phyloP scores from a whole-genome alignment of 2,113 vertebrate species.

The Nestor notabilis region DNA sequence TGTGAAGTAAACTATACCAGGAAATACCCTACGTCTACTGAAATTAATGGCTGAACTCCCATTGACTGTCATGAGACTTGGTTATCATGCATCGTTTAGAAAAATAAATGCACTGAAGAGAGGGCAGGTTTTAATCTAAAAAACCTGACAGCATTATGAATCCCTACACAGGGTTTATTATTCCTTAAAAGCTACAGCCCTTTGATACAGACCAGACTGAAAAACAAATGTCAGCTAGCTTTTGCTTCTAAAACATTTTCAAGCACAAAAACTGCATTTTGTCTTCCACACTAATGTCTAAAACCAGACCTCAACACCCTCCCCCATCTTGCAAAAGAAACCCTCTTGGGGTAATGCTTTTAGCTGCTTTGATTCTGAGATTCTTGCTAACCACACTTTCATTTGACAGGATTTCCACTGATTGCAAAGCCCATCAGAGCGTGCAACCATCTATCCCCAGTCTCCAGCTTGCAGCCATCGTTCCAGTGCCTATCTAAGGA shows the following conservation, averaged over 20 bases:
- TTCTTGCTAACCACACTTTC: not conserved
- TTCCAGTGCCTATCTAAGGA: not conserved
- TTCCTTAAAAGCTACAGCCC: not conserved
- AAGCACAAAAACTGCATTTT: conserved; percentile 13
- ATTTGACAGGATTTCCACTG: not conserved
- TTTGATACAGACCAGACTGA: not conserved
- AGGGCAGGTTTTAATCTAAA: not conserved
- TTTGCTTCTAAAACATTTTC: not conserved
- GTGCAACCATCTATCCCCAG: not conserved
- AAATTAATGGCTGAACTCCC: not conserved
- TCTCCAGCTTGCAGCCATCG: not conserved
- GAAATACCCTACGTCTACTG: not conserved
- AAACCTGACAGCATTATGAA: conserved; percentile 31
- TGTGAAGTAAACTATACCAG: not conserved
- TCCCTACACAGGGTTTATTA: not conserved
- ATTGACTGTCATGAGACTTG: not conserved
- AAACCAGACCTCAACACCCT: not conserved
- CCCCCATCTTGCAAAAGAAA: not conserved
- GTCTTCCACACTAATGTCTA: not conserved
- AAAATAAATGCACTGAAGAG: not conserved
- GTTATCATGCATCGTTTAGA: not conserved
- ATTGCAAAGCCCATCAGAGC: not conserved
- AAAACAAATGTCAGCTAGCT: not conserved
- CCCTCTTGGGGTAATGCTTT: not conserved
- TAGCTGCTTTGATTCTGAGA: not conserved